A percentile compares a stretch with the other conserved stretches of the same genome.
Evolutionary conservation across 2,888 invertebrate genomes (phyloP).

Genomic region (Blera fallax): DNA sequence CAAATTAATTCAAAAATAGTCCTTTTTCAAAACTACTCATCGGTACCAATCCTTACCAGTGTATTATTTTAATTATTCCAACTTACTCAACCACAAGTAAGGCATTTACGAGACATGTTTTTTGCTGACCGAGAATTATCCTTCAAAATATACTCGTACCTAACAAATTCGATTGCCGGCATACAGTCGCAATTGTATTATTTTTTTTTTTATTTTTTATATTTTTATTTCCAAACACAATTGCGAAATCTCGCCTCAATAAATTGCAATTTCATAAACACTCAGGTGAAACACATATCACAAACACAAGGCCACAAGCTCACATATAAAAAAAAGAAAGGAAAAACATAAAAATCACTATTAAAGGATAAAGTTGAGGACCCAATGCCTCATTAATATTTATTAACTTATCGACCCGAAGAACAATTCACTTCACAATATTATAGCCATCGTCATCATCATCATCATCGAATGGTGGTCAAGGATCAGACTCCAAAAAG

Average conservation of each 20-base stretch:
- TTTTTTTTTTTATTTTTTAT: not conserved
- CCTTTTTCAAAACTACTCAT: too few species aligned
- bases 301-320: not conserved
- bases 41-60: too few species aligned
- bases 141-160: slow-evolving; percentile 33
- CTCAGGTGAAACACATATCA: slow-evolving; percentile 38
- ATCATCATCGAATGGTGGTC: slow-evolving; percentile 30
- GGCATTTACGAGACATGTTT: not conserved
- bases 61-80: not conserved
- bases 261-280: slow-evolving; percentile 64
- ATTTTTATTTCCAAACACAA: not conserved
- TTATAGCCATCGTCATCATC: too few species aligned
- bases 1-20: too few species aligned
- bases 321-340: not conserved
- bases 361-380: slow-evolving; percentile 21
- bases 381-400: slow-evolving; percentile 62
- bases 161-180: slow-evolving; percentile 16
- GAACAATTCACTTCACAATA: slow-evolving; percentile 12
- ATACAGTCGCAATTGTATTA: slow-evolving; percentile 11
- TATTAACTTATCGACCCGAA: slow-evolving; percentile 63
- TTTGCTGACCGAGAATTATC: not conserved
- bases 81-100: not conserved
- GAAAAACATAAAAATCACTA: slow-evolving; percentile 43
- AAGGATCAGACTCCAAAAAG: slow-evolving; percentile 26
- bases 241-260: slow-evolving; percentile 33